Evolutionary conservation across 2,113 vertebrate genomes (phyloP).

Genomic region (Nannospalax galili): DNA sequence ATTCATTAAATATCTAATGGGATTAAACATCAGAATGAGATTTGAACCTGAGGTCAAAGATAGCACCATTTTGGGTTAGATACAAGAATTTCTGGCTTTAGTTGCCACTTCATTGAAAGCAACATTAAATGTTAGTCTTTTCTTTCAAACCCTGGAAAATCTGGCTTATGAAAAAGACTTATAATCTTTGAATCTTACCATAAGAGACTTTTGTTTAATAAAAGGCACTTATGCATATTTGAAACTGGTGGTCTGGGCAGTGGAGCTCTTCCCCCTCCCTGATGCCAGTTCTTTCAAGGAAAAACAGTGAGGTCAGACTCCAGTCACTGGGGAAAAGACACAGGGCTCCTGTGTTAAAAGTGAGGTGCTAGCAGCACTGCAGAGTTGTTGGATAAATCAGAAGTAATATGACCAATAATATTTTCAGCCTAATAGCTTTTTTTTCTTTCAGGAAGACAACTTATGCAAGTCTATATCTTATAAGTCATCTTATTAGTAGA

Average conservation of each 20-base stretch:
- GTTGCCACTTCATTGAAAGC: fast-evolving
- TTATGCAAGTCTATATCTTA: too few relatives aligned
- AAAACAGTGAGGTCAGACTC: too few relatives aligned
- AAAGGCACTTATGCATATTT: too few relatives aligned
- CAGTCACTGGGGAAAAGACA: too few relatives aligned
- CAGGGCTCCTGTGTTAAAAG: not conserved
- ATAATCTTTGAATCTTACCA: too few relatives aligned
- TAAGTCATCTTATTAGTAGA: not conserved
- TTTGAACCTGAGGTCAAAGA: not conserved
- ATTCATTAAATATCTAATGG: not conserved
- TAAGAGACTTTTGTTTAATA: too few relatives aligned
- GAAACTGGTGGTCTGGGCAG: too few relatives aligned
- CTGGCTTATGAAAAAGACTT: too few relatives aligned
- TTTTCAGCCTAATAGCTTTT: not conserved
- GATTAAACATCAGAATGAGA: not conserved
- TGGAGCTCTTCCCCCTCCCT: too few relatives aligned
- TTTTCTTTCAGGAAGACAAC: not conserved
- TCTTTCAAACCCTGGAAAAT: too few relatives aligned
- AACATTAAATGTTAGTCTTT: too few relatives aligned
- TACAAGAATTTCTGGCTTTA: not conserved
- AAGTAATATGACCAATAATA: not conserved
- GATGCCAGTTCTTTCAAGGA: too few relatives aligned
- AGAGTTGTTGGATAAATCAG: not conserved
- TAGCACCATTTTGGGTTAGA: fast-evolving
- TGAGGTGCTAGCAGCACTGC: not conserved